Percentiles rank a stretch among this genome's conserved stretches.
Conservation (phyloP, 2,888 invertebrate species). For the Strigamia transsilvanica region DNA sequence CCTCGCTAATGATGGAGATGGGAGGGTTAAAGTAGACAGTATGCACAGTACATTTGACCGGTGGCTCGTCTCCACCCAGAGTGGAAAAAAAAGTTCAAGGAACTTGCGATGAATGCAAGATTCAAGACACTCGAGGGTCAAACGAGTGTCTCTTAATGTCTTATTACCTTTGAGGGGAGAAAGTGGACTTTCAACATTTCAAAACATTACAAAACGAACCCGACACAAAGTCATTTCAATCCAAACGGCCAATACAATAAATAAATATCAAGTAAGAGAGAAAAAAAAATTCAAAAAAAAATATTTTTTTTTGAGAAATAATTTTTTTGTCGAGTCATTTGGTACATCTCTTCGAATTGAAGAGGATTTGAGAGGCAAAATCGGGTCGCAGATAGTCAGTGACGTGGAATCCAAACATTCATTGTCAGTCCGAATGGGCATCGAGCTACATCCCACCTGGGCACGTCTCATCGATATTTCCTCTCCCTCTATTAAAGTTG, state of each 20-base stretch:
- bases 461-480: constrained; percentile 8
- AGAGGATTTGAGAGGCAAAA: background rate
- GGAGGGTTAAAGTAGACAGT: background rate
- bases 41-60: background rate
- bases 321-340: background rate
- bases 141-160: background rate
- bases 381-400: background rate
- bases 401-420: background rate
- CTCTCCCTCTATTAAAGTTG: constrained; percentile 8
- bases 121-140: background rate
- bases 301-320: too few relatives aligned
- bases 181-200: background rate
- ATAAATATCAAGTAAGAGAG: too few relatives aligned
- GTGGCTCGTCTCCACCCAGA: constrained; percentile 8
- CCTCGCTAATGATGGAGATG: background rate
- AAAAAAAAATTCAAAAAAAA: too few relatives aligned
- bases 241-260: too few relatives aligned
- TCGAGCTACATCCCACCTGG: background rate
- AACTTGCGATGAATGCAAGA: background rate
- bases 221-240: too few relatives aligned
- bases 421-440: background rate
- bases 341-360: background rate
- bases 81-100: background rate
- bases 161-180: background rate
- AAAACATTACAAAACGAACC: too few relatives aligned